phyloP scores from a whole-genome alignment of 2,113 vertebrate species.

The Circaetus cinerascens region DNA sequence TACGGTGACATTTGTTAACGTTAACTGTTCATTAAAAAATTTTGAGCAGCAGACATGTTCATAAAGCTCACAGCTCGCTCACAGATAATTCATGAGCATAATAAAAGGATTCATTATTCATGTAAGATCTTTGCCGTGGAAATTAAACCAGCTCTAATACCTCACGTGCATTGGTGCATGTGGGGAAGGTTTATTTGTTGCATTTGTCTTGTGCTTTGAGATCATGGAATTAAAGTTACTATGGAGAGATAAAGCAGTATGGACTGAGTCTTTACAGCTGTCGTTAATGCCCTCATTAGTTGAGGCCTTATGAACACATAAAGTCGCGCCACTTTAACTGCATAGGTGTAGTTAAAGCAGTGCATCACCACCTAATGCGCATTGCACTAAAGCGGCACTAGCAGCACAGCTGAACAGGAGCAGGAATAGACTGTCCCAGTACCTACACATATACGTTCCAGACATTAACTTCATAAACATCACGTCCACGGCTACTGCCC shows the following conservation, averaged over 20 bases:
- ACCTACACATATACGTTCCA: not conserved
- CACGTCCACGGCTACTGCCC: not conserved
- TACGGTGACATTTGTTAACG: not conserved
- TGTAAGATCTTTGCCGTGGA: slow-evolving; percentile 33
- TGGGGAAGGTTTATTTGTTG: slow-evolving; percentile 42
- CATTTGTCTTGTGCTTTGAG: slow-evolving; percentile 1
- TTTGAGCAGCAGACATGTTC: slow-evolving; percentile 33
- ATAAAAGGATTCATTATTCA: slow-evolving; percentile 63
- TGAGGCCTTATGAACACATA: not conserved
- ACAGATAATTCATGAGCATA: slow-evolving; percentile 59
- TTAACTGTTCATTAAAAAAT: slow-evolving; percentile 39
- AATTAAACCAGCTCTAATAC: slow-evolving; percentile 45
- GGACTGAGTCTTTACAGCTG: not conserved
- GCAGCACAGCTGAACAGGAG: not conserved
- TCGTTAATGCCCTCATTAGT: not conserved
- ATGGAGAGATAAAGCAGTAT: not conserved
- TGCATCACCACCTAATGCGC: not conserved
- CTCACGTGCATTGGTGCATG: not conserved
- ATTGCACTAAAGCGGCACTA: not conserved
- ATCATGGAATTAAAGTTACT: slow-evolving; percentile 11
- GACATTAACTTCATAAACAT: not conserved
- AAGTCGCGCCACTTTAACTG: not conserved
- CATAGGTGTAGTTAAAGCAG: not conserved
- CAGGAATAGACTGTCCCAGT: not conserved
- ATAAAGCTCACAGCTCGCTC: slow-evolving; percentile 38